Evolutionary conservation across 2,113 vertebrate species (phyloP).

Genomic region (Suricata suricatta): DNA sequence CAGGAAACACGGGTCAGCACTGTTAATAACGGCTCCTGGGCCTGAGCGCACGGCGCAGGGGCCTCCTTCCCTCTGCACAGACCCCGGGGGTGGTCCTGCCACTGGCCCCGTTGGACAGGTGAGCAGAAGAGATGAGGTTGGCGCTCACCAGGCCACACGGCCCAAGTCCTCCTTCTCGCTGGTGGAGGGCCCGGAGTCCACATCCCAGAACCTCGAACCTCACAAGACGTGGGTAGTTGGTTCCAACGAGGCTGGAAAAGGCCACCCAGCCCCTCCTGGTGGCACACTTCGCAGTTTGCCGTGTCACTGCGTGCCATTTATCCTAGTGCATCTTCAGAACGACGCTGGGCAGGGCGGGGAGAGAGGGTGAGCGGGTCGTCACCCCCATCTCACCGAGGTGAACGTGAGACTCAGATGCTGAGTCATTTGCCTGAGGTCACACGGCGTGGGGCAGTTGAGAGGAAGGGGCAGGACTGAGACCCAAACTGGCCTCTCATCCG

Average conservation of each 20-base stretch:
- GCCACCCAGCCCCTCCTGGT: not conserved
- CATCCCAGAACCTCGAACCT: not conserved
- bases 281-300: not conserved
- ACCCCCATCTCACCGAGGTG: not conserved
- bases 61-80: not conserved
- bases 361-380: not conserved
- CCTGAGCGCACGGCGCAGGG: no score
- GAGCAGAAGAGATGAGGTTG: not conserved
- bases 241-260: fast-evolving
- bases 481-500: not conserved
- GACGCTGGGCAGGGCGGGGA: not conserved
- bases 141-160: fast-evolving
- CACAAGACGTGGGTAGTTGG: not conserved
- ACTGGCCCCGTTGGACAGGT: not conserved
- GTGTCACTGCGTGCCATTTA: not conserved
- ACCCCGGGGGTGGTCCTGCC: fast-evolving
- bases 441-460: not conserved
- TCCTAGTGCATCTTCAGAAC: not conserved
- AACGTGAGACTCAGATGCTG: not conserved
- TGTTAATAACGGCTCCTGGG: fast-evolving
- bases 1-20: fast-evolving
- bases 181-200: not conserved
- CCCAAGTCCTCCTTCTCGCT: not conserved
- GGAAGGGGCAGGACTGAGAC: not conserved
- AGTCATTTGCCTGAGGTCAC: not conserved